Conservation (phyloP, 2,797 vertebrate species). For the Threskiornis aethiopicus region DNA sequence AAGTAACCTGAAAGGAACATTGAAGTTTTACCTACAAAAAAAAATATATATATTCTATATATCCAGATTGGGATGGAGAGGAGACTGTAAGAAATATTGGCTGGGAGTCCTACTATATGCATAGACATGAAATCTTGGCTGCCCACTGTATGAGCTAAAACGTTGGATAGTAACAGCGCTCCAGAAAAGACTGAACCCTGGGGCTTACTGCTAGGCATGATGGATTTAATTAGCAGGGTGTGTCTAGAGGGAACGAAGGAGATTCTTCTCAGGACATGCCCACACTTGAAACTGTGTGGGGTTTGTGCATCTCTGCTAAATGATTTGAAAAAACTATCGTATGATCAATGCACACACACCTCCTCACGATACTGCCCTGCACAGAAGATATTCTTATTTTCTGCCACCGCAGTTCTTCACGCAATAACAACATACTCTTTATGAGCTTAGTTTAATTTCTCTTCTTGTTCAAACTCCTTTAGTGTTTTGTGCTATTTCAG, state of each 20-base stretch:
- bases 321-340: not conserved
- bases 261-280: conserved; percentile 48
- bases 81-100: conserved; percentile 4
- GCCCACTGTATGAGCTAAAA: conserved; percentile 56
- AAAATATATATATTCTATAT: not conserved
- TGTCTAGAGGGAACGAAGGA: conserved; percentile 49
- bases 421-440: not conserved
- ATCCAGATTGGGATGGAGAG: not conserved
- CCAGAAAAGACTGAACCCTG: conserved; percentile 57
- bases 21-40: not conserved
- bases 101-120: conserved; percentile 23
- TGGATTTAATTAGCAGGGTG: conserved; percentile 64
- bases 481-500: not conserved
- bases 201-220: conserved; percentile 46
- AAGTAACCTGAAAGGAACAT: not conserved
- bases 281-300: conserved; percentile 29
- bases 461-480: not conserved
- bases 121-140: conserved; percentile 63
- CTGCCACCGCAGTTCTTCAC: not conserved
- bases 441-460: not conserved
- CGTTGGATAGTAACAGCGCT: conserved; percentile 44
- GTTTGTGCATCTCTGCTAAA: conserved; percentile 22
- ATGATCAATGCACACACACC: not conserved
- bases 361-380: not conserved
- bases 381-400: not conserved